phyloP scores from a whole-genome alignment of 2,797 vertebrate genomes.

The Leuciscus waleckii region DNA sequence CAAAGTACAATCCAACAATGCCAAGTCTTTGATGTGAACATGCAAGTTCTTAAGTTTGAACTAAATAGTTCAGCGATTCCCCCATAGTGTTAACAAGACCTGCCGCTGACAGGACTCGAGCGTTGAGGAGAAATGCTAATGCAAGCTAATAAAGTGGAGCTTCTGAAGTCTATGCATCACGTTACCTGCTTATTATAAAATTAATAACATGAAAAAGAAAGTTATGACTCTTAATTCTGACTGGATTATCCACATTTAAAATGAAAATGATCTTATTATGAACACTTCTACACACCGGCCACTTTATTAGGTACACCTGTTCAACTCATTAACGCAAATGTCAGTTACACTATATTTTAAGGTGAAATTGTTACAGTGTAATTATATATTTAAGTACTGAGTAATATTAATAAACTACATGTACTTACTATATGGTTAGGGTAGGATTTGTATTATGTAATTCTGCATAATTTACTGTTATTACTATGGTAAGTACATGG shows the following conservation, averaged over 20 bases:
- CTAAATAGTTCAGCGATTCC: background rate
- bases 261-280: background rate
- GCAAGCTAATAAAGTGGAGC: background rate
- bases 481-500: no score
- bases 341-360: no score
- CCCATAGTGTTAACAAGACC: background rate
- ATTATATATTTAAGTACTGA: no score
- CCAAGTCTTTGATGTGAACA: slow-evolving; percentile 40
- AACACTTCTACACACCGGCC: no score
- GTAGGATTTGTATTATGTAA: no score
- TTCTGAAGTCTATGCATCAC: background rate
- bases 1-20: slow-evolving; percentile 49
- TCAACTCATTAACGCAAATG: no score
- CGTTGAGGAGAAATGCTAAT: background rate
- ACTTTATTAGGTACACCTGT: no score
- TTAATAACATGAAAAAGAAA: background rate
- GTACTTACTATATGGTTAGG: no score
- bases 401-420: no score
- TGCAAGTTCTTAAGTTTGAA: slow-evolving; percentile 24
- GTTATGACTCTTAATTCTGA: background rate
- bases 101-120: background rate
- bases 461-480: no score
- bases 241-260: background rate
- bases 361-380: no score
- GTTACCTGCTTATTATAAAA: background rate